Evolutionary conservation across 2,113 vertebrate genomes (phyloP), one percentile per base, ranked within the genome.

Genomic region (Lipophrys pholis): DNA sequence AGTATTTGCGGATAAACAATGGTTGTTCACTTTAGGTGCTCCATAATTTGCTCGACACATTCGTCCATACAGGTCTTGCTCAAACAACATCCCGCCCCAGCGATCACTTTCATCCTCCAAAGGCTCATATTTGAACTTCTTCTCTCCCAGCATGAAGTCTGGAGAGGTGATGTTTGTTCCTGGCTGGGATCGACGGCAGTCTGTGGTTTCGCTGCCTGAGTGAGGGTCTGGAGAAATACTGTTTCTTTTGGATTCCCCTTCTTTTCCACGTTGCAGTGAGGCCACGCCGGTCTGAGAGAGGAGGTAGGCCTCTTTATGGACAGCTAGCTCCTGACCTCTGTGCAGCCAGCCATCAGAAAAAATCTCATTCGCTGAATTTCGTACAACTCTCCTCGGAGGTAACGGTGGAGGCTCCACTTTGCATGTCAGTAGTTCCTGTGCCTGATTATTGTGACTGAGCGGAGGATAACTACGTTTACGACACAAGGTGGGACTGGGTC

Each of bases 291-390:
- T 92, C 74, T 93, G 93, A 2, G 90, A 93, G 8, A 94, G 90
- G 14, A 94, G 80, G 74, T 90, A 91, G 40, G 93, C 93, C 57
- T 94, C 93, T 85, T 94, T 93, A 48, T 93, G 91, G 41, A 94
- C 92, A 0, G 92, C 93, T 5, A 94, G 81, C 63, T 93, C 91
- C 67, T 94, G 93, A 38, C 92, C 93, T 60, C 93, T 74, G 52
- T 94, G 90, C 65, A 94, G 73, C 93, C 93, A 94, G 66, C 92
- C 90, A 0, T 93, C 92, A 0, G 86, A 90, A 62, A 59, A 90
- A 36, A 89, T 80, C 66, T 92, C 93, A 35, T 81, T 89, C n/a
- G 76, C 65, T 0, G 84, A 55, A 3, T 69, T 89, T 67, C 88
- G 84, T 15, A 87, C 6, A 21, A 67, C 68, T 73, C 69, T 92